Evolutionary conservation across 2,797 vertebrate species (phyloP).

Genomic region (Margarornis squamiger): DNA sequence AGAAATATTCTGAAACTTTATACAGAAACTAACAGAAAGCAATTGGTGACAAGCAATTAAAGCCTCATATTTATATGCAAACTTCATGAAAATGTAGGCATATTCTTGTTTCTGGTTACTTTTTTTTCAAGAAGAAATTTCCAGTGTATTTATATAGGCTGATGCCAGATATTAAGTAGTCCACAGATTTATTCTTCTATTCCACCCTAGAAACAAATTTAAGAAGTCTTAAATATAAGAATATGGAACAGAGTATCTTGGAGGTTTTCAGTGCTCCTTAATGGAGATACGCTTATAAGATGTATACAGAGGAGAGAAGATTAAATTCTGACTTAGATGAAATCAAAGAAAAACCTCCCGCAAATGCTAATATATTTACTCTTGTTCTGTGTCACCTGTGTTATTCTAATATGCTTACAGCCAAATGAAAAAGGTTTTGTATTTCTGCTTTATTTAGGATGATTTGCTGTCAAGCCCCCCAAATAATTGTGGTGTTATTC

Average conservation of each 20-base stretch:
- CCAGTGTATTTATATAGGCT: neutral
- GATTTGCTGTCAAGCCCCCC: neutral
- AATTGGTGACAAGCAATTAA: neutral
- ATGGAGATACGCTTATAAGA: neutral
- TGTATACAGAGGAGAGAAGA: neutral
- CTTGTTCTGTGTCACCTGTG: neutral
- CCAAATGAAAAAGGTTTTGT: neutral
- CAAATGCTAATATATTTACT: neutral
- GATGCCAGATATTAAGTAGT: neutral
- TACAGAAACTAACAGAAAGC: neutral
- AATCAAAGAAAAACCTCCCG: neutral
- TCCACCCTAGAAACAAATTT: neutral
- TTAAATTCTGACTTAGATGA: neutral
- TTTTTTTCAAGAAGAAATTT: neutral
- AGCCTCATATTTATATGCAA: neutral
- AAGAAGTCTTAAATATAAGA: neutral
- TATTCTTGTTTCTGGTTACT: neutral
- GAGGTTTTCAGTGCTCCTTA: neutral
- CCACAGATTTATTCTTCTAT: neutral
- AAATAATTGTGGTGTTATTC: neutral
- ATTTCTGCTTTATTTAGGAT: neutral
- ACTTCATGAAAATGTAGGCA: neutral
- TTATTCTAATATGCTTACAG: neutral
- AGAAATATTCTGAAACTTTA: neutral
- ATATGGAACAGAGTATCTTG: neutral